Conservation (phyloP, 2,113 vertebrate genomes). For the Phalacrocorax carbo region DNA sequence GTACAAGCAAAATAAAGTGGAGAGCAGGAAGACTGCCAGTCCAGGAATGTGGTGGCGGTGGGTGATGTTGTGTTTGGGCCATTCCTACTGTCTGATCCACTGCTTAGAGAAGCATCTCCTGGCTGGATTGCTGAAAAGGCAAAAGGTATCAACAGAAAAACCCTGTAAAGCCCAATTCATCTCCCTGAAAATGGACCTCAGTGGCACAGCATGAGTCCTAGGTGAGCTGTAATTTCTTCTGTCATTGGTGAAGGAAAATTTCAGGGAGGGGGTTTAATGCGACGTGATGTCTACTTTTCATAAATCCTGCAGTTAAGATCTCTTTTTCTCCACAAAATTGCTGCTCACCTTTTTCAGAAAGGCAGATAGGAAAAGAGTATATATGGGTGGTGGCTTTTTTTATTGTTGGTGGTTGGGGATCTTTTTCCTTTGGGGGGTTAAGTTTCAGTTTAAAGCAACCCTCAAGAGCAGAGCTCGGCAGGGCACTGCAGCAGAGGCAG, state of each 20-base stretch:
- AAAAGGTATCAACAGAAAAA: background rate
- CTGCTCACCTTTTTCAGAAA: background rate
- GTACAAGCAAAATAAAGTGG: background rate
- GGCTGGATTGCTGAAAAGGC: background rate
- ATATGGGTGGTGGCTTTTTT: background rate
- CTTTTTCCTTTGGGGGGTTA: background rate
- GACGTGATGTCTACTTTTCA: background rate
- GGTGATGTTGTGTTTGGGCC: background rate
- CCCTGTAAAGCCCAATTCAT: background rate
- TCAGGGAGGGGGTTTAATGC: background rate
- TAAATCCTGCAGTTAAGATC: background rate
- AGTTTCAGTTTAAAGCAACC: background rate
- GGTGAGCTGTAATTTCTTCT: background rate
- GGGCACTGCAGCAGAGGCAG: background rate
- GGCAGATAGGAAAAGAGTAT: background rate
- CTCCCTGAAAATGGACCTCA: background rate
- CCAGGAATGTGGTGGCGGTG: accelerated
- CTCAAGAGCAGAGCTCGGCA: background rate
- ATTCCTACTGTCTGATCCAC: background rate
- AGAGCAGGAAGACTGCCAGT: background rate
- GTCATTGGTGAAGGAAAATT: background rate
- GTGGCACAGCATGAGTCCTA: background rate
- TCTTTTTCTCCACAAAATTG: background rate
- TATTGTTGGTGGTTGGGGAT: background rate
- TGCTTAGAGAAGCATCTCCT: background rate